Base-by-base conservation (phyloP, 2,113 vertebrate genomes). In the Meriones unguiculatus region DNA sequence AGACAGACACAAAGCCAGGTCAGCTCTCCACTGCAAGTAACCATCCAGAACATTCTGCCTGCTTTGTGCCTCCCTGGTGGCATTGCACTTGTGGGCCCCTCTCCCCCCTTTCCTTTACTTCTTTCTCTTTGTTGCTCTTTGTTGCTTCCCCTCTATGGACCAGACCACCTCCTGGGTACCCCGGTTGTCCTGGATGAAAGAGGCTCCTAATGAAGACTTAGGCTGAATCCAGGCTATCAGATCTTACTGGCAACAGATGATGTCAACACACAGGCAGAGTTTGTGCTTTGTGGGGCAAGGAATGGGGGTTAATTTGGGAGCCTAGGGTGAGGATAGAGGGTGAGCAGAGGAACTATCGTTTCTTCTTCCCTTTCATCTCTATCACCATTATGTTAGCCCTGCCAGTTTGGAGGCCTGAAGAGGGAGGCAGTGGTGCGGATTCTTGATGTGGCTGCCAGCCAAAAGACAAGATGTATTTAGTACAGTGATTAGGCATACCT, bases 381-480 rank as follows among this genome's bases (percentile, higher is more conserved):
- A 57, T 32, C 38, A 24, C 15, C 41, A 52, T 52, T 32, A 28
- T 50, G 13, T 77, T 64, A 69, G 38, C 11, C 3, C 50, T 69
- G n/a, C 67, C 12, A 11, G n/a, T 28, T 20, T 72, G 22, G 81
- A 82, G n/a, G 46, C 32, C 38, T 85, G 25, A 28, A 73, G 75
- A n/a, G 32, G 32, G 18, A 18, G 41, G 35, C 77, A 35, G 35
- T 25, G 7, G 24, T 93, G 59, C 59, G 84, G 28, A 25, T 76
- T 95, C 57, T 75, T 80, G n/a, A 67, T 8, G n/a, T 14, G 52
- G 41, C 41, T 93, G 64, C 59, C 85, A 91, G 77, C 57, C 35
- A 41, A 96, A 95, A 86, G 65, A 77, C 57, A 86, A 65, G 50
- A 88, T 1, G 64, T n/a, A 70, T 84, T 96, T 90, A 91, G 41